Evolutionary conservation across 92 coral and sea anemone genomes (phyloP).

Genomic region (Desmophyllum pertusum): DNA sequence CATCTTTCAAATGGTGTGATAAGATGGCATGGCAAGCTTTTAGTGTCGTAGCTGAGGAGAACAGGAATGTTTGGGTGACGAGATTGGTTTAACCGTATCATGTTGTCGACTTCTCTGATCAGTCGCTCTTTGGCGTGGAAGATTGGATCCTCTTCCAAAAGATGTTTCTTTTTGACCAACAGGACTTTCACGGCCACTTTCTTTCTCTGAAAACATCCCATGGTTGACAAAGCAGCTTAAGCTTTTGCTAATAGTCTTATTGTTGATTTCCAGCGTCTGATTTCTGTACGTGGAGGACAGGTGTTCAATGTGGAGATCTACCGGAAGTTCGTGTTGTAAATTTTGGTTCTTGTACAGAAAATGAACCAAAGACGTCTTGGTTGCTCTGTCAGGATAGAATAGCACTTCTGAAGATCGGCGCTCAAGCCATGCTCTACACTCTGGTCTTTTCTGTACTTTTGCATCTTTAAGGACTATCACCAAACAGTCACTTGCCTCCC

Average conservation of each 20-base stretch:
- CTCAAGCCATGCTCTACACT: neutral
- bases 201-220: neutral
- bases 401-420: neutral
- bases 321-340: neutral
- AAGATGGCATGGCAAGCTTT: neutral
- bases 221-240: neutral
- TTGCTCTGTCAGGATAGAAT: neutral
- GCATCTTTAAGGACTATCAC: neutral
- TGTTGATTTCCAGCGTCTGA: conserved; percentile 9
- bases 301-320: conserved; percentile 7
- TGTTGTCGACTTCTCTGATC: conserved; percentile 2
- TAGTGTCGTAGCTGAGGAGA: conserved; percentile 1
- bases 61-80: conserved; percentile 4
- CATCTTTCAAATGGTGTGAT: neutral
- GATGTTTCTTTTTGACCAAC: neutral
- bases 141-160: neutral
- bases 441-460: neutral
- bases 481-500: neutral
- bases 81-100: neutral
- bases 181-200: conserved; percentile 2
- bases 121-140: neutral
- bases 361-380: neutral
- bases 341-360: neutral
- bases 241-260: neutral
- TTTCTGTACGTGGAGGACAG: neutral